Base-by-base conservation (phyloP, 2,888 invertebrate genomes). In the Dexiosoma caninum region DNA sequence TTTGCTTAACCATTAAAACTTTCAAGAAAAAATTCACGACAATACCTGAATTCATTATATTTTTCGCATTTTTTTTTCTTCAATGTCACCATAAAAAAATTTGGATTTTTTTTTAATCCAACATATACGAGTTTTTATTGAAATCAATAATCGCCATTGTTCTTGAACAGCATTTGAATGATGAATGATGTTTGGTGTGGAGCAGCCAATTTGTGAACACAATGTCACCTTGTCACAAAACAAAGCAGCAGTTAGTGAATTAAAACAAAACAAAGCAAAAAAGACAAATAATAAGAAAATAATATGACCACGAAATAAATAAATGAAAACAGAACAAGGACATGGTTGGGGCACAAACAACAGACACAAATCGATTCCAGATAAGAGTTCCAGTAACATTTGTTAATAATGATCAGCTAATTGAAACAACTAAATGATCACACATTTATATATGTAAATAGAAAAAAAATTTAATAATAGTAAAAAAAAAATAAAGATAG, bases 181-280 rank as follows among this genome's bases (percentile, higher is more conserved):
- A 80, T 76, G 75, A 71, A 75, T 75, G 79, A 79, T 75, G 44
- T 79, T 59, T 32, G 16, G 53, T 37, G 37, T 37, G 37, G n/a
- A 59, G 53, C 70, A 67, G 53, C 70, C 80, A 80, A 80, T 80
- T 80, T 80, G 80, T 71, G 71, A 55, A 62, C 49, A 64, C 62
- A 72, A 55, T 79, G 75, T 75, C 75, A 80, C 66, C 71, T 80
- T 70, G 69, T 40, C 64, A 70, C 69, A 75, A 64, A 70, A 75
- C 42, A 59, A 30, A 37, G 8, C 12, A 60, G n/a, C n/a, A 21
- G 30, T 27, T 44, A 55, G 23, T 21, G 21, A 30, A 19, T 30
- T 44, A 5, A 32, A 27, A 27, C 3, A 27, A 27, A 5, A 55
- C 3, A 12, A 53, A 14, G 9, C n/a, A n/a, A n/a, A n/a, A n/a